Base-by-base conservation (phyloP, 2,113 vertebrate species). In the Trinectes maculatus region DNA sequence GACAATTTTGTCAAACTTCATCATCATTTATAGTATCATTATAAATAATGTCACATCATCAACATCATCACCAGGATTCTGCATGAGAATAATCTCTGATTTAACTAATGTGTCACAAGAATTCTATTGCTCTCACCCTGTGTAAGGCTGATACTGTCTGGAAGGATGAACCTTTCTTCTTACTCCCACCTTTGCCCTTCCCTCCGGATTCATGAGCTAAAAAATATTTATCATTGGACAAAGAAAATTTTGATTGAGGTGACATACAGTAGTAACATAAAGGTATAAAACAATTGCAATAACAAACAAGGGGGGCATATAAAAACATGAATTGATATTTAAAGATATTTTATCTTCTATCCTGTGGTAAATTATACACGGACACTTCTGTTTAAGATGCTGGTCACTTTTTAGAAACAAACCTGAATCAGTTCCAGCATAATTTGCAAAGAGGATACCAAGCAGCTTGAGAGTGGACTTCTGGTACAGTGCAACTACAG, bases 141-240 rank as follows among this genome's bases (percentile, higher is more conserved):
- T 96, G 95, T 36, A 97, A 77, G 1, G 96, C 95, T 0, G 96
- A 97, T 26, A 96, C 96, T 0, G 96, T 97, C 82, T 97, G 82
- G 22, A 84, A 84, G 26, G 82, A 84, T 33, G 82, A 84, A 4
- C 82, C 82, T 0, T 81, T 84, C 69, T 96, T 97, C 85, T 96
- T 97, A 84, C 15, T 22, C 6, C 59, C 73, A n/a, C 59, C 73
- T 62, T 67, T 67, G 2, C 19, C 56, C 16, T 74, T 74, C 9
- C 63, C 69, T 13, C 69, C 56, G 24, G 56, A n/a, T 37, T 62
- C 44, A 10, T 48, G 59, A 28, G 0, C 59, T 62, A 34, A 36
- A 36, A 34, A 13, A 33, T 6, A 52, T 10, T 18, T 28, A 52
- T 52, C 1, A 49, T 16, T 29, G 6, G 15, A 49, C 8, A 26